Conservation (phyloP, 2,888 invertebrate species). For the Scaptomyza flava region DNA sequence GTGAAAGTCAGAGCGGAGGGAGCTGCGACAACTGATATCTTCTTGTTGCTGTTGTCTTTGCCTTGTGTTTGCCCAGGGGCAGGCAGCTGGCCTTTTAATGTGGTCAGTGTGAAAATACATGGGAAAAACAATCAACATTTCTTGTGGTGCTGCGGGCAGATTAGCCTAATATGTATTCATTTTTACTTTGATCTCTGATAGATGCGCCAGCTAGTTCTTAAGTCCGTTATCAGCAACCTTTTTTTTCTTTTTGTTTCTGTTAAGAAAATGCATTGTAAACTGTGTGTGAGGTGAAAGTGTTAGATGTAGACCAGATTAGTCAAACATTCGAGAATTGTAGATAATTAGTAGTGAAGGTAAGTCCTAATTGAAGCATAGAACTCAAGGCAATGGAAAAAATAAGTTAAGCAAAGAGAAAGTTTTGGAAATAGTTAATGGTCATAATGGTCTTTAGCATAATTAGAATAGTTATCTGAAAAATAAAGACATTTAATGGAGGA, state of each 20-base stretch:
- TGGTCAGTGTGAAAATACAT: constrained; percentile 46
- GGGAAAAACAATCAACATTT: constrained; percentile 47
- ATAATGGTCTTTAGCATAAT: too few relatives aligned
- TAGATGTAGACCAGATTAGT: constrained; percentile 46
- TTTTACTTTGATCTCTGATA: constrained; percentile 17
- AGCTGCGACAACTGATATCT: constrained; percentile 2
- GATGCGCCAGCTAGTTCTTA: constrained; percentile 14
- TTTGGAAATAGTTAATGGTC: too few relatives aligned
- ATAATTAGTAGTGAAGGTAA: constrained; percentile 7
- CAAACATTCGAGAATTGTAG: constrained; percentile 14
- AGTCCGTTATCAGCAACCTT: constrained; percentile 13
- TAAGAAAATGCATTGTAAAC: constrained; percentile 9
- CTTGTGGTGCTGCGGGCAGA: constrained; percentile 35
- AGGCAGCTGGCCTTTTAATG: constrained; percentile 26
- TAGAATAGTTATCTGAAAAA: too few relatives aligned
- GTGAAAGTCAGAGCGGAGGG: constrained; percentile 50
- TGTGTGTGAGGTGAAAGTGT: constrained; percentile 59
- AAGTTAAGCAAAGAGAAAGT: neutral
- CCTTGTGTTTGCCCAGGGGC: constrained; percentile 20
- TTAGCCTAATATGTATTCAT: constrained; percentile 22
- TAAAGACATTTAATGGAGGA: too few relatives aligned
- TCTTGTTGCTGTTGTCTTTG: neutral
- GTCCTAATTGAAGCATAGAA: neutral
- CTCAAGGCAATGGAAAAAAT: neutral
- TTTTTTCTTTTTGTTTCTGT: constrained; percentile 2